Percentiles rank a stretch among this genome's conserved stretches.
phyloP scores from a whole-genome alignment of 2,797 vertebrate genomes.

The Taeniopygia guttata region DNA sequence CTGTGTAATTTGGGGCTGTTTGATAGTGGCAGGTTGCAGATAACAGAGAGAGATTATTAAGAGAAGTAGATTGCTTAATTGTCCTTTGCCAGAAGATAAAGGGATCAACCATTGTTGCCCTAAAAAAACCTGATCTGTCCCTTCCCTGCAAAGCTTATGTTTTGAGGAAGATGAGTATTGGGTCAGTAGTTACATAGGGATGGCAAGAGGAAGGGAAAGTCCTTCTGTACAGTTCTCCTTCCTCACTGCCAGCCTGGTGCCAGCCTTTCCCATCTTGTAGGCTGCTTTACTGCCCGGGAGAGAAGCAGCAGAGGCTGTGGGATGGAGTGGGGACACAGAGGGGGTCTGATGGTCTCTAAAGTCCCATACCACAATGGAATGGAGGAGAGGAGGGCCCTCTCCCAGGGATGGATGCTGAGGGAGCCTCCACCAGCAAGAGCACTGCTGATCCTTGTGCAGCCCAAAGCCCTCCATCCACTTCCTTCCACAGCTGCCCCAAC shows the following conservation, averaged over 20 bases:
- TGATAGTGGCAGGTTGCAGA: background rate
- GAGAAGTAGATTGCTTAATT: background rate
- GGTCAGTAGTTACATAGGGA: background rate
- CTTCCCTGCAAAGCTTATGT: background rate
- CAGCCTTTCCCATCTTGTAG: background rate
- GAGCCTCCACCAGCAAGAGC: background rate
- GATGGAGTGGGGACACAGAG: background rate
- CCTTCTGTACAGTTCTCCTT: background rate
- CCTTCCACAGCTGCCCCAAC: background rate
- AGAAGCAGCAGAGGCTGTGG: background rate
- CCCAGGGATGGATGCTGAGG: background rate
- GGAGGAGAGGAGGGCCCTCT: background rate
- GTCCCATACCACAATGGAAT: background rate
- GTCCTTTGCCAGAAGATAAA: background rate
- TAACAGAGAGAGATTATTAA: background rate
- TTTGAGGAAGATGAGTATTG: background rate
- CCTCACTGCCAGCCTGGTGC: background rate
- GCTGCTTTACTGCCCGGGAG: background rate
- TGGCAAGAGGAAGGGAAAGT: background rate
- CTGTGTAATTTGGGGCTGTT: background rate
- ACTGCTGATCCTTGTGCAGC: background rate
- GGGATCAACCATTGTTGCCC: background rate
- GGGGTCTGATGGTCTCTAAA: too few relatives aligned
- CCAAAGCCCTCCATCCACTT: rapidly evolving
- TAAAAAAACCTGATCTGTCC: background rate